phyloP scores from a whole-genome alignment of 1,140 invertebrate species.

The Atta texana region DNA sequence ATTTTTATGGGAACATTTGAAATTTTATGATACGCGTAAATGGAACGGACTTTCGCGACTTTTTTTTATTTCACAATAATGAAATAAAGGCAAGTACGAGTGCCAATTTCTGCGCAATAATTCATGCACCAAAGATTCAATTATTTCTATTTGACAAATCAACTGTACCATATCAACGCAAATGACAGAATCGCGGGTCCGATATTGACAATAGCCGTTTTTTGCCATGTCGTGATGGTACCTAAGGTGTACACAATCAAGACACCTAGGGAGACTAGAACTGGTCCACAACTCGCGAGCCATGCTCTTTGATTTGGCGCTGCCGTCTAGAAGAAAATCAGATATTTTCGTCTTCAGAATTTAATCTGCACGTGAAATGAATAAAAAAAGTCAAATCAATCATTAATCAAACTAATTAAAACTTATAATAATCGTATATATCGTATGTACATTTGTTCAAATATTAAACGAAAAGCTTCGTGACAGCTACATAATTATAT shows the following conservation, averaged over 20 bases:
- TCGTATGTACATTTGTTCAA: neutral
- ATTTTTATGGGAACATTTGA: neutral
- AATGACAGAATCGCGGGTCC: slow-evolving; percentile 87
- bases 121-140: too few relatives aligned
- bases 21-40: neutral
- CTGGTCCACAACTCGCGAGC: slow-evolving; percentile 86
- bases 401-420: neutral
- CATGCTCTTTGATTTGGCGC: slow-evolving; percentile 83
- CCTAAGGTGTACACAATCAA: slow-evolving; percentile 89
- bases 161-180: slow-evolving; percentile 78
- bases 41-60: neutral
- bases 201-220: slow-evolving; percentile 88
- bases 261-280: slow-evolving; percentile 89
- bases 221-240: slow-evolving; percentile 88
- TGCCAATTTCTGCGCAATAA: too few relatives aligned
- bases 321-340: slow-evolving; percentile 73
- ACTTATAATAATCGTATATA: neutral
- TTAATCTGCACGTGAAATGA: neutral
- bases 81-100: too few relatives aligned
- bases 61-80: slow-evolving; percentile 12
- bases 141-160: too few relatives aligned
- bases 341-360: neutral
- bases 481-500: neutral
- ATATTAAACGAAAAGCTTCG: neutral
- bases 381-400: neutral